These are phyloP conservation scores for Octomys mimax DNA, from an alignment of 2,797 vertebrate species.

Conservation along the genomic window DNA sequence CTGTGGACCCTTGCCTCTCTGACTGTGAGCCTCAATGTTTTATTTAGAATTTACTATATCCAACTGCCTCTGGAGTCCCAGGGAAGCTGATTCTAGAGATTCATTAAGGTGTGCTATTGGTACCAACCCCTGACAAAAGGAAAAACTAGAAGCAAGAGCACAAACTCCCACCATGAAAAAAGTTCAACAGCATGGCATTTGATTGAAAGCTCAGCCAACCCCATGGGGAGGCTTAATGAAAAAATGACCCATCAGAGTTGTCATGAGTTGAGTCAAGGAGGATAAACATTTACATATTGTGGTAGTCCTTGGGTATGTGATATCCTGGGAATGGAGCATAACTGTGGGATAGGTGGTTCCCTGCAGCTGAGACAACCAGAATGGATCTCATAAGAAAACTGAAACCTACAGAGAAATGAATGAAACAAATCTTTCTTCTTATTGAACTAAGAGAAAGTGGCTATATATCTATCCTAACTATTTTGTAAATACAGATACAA, in stretches of 20 bases:
- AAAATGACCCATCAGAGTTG: background rate
- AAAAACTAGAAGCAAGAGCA: background rate
- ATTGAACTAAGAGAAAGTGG: too few relatives aligned
- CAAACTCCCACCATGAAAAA: background rate
- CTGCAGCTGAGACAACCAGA: background rate
- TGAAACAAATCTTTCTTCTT: background rate
- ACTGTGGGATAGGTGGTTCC: background rate
- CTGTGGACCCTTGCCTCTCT: background rate
- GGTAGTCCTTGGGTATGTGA: background rate
- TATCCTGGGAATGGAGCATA: background rate
- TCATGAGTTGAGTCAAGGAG: background rate
- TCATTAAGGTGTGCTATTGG: background rate
- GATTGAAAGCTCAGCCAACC: background rate
- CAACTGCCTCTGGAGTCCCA: background rate
- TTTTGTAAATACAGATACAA: too few relatives aligned
- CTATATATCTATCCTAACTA: too few relatives aligned
- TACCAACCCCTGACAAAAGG: background rate
- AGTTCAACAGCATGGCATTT: background rate
- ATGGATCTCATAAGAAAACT: background rate
- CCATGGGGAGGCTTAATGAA: background rate
- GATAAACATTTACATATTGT: background rate
- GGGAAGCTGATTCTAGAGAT: conserved; percentile 16
- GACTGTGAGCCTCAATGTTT: conserved; percentile 8
- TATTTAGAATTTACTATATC: conserved; percentile 40
- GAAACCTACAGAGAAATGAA: background rate